Percentiles rank a stretch among this genome's conserved stretches.
phyloP scores from a whole-genome alignment of 2,113 vertebrate species.

The Microtus ochrogaster region DNA sequence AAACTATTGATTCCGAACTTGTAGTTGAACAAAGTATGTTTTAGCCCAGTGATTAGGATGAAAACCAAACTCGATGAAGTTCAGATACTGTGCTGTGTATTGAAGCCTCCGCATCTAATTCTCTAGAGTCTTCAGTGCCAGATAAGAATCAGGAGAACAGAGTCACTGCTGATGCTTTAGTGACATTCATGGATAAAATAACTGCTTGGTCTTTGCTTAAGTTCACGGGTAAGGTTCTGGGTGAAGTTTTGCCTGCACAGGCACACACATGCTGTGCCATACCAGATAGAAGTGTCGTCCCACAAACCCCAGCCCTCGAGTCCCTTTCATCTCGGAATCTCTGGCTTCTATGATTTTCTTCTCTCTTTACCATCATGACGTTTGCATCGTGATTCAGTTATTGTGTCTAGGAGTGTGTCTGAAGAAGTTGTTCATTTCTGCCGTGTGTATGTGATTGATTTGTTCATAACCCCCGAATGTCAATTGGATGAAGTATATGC shows the following conservation, averaged over 20 bases:
- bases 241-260: not conserved
- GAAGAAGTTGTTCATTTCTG: slow-evolving; percentile 74
- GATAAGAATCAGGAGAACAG: not conserved
- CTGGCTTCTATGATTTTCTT: slow-evolving; percentile 37
- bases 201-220: not conserved
- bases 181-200: not conserved
- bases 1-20: not conserved
- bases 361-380: slow-evolving; percentile 45
- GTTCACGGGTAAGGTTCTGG: not conserved
- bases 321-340: slow-evolving; percentile 26
- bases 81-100: not conserved
- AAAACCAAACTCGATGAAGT: slow-evolving; percentile 26
- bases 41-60: not conserved
- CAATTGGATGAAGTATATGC: slow-evolving; percentile 39
- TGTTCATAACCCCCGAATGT: slow-evolving; percentile 63
- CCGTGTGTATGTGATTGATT: slow-evolving; percentile 56
- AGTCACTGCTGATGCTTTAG: not conserved
- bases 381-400: slow-evolving; percentile 72
- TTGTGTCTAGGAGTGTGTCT: slow-evolving; percentile 74
- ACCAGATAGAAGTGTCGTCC: not conserved
- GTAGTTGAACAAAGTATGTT: not conserved
- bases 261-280: not conserved
- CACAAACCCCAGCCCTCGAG: not conserved
- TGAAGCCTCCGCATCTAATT: not conserved
- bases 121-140: not conserved